A percentile compares a stretch with the other conserved stretches of the same genome.
Conservation (phyloP, 2,113 vertebrate species). For the Athene noctua region DNA sequence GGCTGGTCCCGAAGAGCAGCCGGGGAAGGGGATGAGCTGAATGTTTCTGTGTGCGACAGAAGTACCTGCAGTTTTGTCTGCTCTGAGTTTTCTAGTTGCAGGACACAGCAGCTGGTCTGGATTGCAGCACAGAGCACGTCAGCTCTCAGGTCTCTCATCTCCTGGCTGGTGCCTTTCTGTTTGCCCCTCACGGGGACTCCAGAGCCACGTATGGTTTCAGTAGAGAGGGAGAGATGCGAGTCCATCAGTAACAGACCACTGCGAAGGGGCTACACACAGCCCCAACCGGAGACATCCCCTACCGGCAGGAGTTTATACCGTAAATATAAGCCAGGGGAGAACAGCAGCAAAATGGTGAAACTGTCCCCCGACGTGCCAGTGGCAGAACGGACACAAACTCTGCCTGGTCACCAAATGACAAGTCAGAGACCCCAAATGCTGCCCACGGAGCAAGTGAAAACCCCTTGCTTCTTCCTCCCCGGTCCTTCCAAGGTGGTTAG, state of each 20-base stretch:
- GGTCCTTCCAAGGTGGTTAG: background rate
- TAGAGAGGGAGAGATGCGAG: background rate
- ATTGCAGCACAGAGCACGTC: background rate
- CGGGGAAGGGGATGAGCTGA: background rate
- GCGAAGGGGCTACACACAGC: background rate
- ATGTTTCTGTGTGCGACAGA: background rate
- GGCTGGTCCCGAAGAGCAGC: background rate
- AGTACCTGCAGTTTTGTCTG: background rate
- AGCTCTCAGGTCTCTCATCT: background rate
- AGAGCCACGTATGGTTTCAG: fast-evolving
- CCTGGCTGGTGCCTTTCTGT: background rate
- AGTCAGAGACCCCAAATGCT: background rate
- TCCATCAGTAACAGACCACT: background rate
- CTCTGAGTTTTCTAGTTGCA: background rate
- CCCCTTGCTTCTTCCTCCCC: background rate
- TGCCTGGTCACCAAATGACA: no score
- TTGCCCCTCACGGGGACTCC: background rate
- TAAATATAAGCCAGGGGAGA: background rate
- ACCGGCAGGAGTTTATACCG: background rate
- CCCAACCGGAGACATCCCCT: background rate
- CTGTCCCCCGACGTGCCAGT: background rate
- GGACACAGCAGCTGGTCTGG: background rate
- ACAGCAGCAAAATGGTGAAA: background rate
- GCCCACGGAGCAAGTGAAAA: background rate
- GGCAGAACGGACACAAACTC: fast-evolving